Base-by-base conservation (phyloP, 2,113 vertebrate species). In the Tenebrosternarchus preto region DNA sequence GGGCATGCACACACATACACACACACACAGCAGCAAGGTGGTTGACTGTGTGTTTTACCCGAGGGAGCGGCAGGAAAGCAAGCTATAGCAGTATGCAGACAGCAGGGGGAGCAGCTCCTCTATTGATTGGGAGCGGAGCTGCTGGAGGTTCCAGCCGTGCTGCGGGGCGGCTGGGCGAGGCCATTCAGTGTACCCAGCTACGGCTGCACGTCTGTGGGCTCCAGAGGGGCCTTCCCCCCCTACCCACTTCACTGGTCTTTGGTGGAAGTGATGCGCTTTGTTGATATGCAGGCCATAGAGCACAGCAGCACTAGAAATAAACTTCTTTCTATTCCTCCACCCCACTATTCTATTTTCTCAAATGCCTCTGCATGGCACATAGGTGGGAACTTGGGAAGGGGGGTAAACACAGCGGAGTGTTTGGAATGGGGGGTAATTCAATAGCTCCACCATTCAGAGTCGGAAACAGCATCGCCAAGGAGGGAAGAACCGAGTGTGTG, bases 81-180 rank as follows among this genome's bases (percentile, higher is more conserved):
- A 81, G 79, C 55, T 83, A 91, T 90, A 93, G 86, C 92, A 83
- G 59, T 33, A 73, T 91, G 83, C 76, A 88, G 93, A 90, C 94
- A 93, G 93, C 90, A 95, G 95, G 94, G 94, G 95, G 95, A 94
- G 93, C 92, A 88, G 79, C 92, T 93, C 93, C 91, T 92, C 94
- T 94, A 94, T 92, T 94, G 92, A 78, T 82, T 69, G 56, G 59
- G 63, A 57, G 11, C 25, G 53, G 59, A 36, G 57, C 68, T 76
- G 60, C 50, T 61, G 71, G 36, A 69, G 63, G 70, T 29, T 73
- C 36, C 56, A 61, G 55, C 24, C 79, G 53, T 75, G 76, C 67
- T 77, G 74, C 11, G 57, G 73, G 84, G 69, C 25, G 27, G 69
- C 63, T 39, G 43, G 76, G 55, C 64, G 15, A 78, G 74, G 59